phyloP scores from a whole-genome alignment of 2,888 invertebrate species.

The Lysandra coridon region DNA sequence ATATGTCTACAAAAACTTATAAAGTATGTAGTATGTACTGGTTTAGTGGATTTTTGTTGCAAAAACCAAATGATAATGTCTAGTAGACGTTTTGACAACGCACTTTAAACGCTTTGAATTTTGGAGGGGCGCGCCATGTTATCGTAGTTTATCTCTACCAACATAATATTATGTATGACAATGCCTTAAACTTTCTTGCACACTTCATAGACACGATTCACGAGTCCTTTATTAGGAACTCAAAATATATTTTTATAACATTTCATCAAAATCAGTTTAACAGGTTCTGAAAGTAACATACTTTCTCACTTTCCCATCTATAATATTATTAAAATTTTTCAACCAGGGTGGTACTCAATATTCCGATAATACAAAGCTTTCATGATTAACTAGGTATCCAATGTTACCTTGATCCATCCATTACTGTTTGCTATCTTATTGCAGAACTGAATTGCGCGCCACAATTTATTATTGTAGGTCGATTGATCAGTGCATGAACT shows the following conservation, averaged over 20 bases:
- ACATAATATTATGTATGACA: no score
- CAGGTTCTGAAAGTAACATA: no score
- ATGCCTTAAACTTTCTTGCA: no score
- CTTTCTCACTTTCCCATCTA: no score
- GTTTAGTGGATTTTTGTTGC: background rate
- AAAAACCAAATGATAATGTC: background rate
- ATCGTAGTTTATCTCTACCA: no score
- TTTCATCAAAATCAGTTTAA: no score
- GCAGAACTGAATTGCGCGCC: background rate
- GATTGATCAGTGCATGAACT: constrained; percentile 1
- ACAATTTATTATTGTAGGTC: constrained; percentile 15
- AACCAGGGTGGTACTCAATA: background rate
- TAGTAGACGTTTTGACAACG: background rate
- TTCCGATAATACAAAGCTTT: background rate
- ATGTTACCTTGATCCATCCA: background rate
- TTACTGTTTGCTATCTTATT: background rate
- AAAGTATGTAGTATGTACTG: no score
- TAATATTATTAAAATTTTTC: no score
- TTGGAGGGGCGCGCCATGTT: no score
- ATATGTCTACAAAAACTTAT: background rate
- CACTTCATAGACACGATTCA: no score
- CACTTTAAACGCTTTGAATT: no score
- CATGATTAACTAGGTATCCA: background rate
- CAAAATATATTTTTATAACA: no score
- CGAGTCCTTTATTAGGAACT: background rate